Conservation (phyloP, 2,888 invertebrate genomes). For the Thera britannica region DNA sequence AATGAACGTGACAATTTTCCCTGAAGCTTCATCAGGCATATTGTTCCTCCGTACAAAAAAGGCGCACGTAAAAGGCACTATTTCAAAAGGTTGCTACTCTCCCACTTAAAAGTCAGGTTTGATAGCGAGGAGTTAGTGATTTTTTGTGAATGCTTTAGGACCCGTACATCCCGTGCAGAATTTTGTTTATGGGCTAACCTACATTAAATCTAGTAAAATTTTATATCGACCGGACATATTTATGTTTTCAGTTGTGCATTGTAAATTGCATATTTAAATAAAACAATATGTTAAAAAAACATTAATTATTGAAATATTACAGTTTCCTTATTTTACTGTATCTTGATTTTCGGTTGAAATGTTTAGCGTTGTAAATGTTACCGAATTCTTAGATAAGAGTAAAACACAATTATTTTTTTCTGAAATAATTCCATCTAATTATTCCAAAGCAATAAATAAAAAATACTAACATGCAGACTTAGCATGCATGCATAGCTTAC, state of each 20-base stretch:
- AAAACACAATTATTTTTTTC: too few species aligned
- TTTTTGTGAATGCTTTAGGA: background rate
- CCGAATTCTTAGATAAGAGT: background rate
- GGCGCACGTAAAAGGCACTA: conserved; percentile 45
- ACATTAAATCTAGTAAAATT: background rate
- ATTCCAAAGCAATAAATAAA: too few species aligned
- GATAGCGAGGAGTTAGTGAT: conserved; percentile 40
- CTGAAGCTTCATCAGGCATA: conserved; percentile 59
- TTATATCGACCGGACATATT: too few species aligned
- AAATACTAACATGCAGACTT: background rate
- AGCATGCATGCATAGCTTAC: conserved; percentile 9
- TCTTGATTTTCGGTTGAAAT: conserved; percentile 8
- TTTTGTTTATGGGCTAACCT: background rate
- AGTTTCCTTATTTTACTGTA: too few species aligned
- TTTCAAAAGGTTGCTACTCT: conserved; percentile 38
- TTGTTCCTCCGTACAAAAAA: conserved; percentile 52
- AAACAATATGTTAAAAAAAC: too few species aligned
- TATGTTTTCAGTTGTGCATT: too few species aligned
- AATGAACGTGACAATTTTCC: conserved; percentile 62
- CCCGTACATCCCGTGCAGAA: background rate
- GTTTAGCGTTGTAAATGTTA: conserved; percentile 24
- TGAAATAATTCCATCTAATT: too few species aligned
- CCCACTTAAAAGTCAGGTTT: conserved; percentile 39
- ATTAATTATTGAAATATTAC: too few species aligned
- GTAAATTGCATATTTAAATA: too few species aligned